A percentile compares a stretch with the other conserved stretches of the same genome.
phyloP scores from a whole-genome alignment of 1,140 invertebrate species.

The Lysiphlebus fabarum region DNA sequence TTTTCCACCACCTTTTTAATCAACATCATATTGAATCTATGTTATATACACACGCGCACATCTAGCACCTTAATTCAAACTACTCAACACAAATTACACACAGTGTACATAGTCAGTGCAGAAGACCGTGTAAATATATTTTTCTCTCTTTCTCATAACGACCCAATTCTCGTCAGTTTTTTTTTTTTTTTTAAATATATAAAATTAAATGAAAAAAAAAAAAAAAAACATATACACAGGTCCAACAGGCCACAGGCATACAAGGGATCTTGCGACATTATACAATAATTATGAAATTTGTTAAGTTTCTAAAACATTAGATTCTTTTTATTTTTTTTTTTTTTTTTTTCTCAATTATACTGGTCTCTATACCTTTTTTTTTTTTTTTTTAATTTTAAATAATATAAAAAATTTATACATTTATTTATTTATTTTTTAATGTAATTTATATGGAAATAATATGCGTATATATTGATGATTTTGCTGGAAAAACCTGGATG shows the following conservation, averaged over 20 bases:
- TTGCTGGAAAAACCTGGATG: too few relatives aligned
- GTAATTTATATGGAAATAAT: too few relatives aligned
- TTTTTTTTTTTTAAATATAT: too few relatives aligned
- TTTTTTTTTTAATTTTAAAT: background rate
- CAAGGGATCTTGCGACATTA: constrained; percentile 46
- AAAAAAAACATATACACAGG: constrained; percentile 24
- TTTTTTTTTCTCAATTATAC: too few relatives aligned
- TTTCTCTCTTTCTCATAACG: constrained; percentile 3
- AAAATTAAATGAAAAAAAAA: too few relatives aligned
- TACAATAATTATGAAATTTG: constrained; percentile 57
- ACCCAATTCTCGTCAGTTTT: background rate
- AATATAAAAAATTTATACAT: background rate
- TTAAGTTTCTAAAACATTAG: constrained; percentile 47
- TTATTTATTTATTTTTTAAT: background rate
- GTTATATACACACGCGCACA: too few relatives aligned
- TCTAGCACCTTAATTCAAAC: too few relatives aligned
- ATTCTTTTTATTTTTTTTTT: too few relatives aligned
- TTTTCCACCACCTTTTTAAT: constrained; percentile 2
- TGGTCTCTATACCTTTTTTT: background rate
- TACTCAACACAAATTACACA: too few relatives aligned
- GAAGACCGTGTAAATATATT: background rate
- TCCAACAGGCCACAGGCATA: constrained; percentile 30
- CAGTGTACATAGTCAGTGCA: too few relatives aligned
- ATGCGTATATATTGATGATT: too few relatives aligned
- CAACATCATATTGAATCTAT: background rate